Evolutionary conservation across 2,888 invertebrate species (phyloP), one percentile per base, ranked within the genome.

Genomic region (Philereme vetulata): DNA sequence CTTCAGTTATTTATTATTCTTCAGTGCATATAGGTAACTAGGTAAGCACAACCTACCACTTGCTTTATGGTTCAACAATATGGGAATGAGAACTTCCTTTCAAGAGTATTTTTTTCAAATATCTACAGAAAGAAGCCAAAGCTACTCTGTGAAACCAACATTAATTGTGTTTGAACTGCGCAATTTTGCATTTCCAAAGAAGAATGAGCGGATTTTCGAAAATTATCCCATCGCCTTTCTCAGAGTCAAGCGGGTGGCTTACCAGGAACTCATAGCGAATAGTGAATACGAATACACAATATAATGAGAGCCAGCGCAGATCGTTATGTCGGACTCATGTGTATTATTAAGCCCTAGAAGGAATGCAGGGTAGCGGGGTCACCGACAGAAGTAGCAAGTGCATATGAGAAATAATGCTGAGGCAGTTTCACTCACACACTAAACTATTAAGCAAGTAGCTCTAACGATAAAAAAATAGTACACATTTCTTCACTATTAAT

Each of bases 321-420:
- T 91, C 85, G 88, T 88, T 88, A 86, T 81, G 85, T 73, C 74
- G 76, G 74, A 77, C 82, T 84, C 83, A 85, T 85, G 85, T 87
- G 89, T 90, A 88, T 90, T 90, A 90, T 90, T 90, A 90, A 80
- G 85, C 87, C 87, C 76, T 85, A 89, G 87, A 89, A 87, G 91
- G 91, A 90, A 90, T 89, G 88, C 74, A 72, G 78, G 78, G 82
- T 80, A 82, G 81, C 74, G 80, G 80, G 90, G 89, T 89, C 88
- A 86, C 78, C 78, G 77, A 81, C 80, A 82, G 84, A 80, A 81
- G 78, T 62, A 51, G 51, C 55, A 21, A 77, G 77, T 81, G 86
- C 44, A 45, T 8, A 42, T 69, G 71, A 68, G 72, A 60, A 58
- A 64, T 65, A 65, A 59, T 62, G 60, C 21, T 21, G 21, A 21